These are phyloP conservation scores for Notarius quadriscutis DNA, from an alignment of 2,113 vertebrate species.

Conservation along the genomic window DNA sequence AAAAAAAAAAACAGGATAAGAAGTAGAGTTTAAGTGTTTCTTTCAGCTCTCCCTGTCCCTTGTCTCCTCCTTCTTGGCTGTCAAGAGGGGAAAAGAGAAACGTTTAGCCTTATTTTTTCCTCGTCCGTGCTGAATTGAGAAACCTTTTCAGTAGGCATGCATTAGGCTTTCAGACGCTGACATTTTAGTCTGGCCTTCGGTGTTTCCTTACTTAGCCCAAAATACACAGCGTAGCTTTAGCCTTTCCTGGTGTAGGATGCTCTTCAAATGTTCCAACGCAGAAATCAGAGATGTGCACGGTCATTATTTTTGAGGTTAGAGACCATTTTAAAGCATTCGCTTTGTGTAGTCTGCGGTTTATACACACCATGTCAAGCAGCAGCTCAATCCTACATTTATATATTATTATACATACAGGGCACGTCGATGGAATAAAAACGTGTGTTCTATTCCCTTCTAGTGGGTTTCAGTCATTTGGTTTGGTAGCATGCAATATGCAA, in stretches of 20 bases:
- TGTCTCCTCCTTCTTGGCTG: constrained; percentile 22
- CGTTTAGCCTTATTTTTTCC: constrained; percentile 40
- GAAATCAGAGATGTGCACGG: neutral
- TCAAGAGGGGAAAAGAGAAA: constrained; percentile 33
- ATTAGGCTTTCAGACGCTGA: constrained; percentile 44
- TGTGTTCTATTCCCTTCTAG: too few species aligned
- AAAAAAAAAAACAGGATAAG: too few species aligned
- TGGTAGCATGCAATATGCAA: too few species aligned
- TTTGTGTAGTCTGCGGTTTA: neutral
- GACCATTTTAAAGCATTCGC: neutral
- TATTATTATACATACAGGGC: too few species aligned
- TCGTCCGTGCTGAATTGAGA: constrained; percentile 11
- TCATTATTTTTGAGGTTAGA: neutral
- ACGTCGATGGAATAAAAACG: too few species aligned
- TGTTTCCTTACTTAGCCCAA: constrained; percentile 41
- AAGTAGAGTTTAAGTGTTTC: constrained; percentile 29
- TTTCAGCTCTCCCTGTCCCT: constrained; percentile 29
- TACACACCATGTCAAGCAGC: constrained; percentile 3
- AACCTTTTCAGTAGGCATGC: constrained; percentile 43
- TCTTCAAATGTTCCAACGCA: constrained; percentile 2
- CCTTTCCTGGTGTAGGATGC: constrained; percentile 9
- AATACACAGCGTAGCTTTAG: constrained; percentile 25
- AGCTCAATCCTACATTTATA: neutral
- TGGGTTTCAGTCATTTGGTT: too few species aligned
- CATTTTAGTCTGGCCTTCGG: constrained; percentile 38